Evolutionary conservation across 2,113 vertebrate genomes (phyloP), one percentile per base, ranked within the genome.

Genomic region (Pundamilia nyererei): DNA sequence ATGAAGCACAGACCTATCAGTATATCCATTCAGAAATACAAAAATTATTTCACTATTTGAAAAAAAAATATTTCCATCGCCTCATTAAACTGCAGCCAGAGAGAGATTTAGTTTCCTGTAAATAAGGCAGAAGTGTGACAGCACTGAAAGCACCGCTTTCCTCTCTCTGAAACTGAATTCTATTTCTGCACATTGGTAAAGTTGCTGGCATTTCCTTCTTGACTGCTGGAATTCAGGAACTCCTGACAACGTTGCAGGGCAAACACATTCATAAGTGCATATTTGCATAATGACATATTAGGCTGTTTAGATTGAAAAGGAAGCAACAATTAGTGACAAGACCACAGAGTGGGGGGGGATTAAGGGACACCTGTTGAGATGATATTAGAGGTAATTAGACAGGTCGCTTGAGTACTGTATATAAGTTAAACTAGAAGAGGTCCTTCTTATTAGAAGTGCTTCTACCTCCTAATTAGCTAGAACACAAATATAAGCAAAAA

Each of bases 211-310:
- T 93, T 94, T 92, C 49, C 60, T 82, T 53, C 55, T 75, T 83
- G 87, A 72, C 86, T 89, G 87, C 68, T 83, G 38, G 24, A 90
- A 87, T 87, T 65, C 53, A 70, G 60, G 49, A 86, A 55, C 38
- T 79, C 80, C 83, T 80, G 89, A 89, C 89, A 83, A 26, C 1
- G 17, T 81, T 26, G 84, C 38, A 49, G 75, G 53, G 77, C 80
- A 86, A 86, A 89, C 47, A 24, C 87, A 90, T 90, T 90, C 29
- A 55, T 35, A 89, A 92, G 89, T 87, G 33, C 5, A 47, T 79
- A 92, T 95, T 94, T 93, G 91, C 91, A 94, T 95, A 91, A 95
- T 93, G 87, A 91, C 91, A 90, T 65, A 93, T 92, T 93, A 93
- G 87, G 84, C 42, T 94, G 93, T 94, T 93, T 93, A 91, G 83